Evolutionary conservation across 2,113 vertebrate genomes (phyloP), one percentile per base, ranked within the genome.

Genomic region (Oreochromis niloticus): DNA sequence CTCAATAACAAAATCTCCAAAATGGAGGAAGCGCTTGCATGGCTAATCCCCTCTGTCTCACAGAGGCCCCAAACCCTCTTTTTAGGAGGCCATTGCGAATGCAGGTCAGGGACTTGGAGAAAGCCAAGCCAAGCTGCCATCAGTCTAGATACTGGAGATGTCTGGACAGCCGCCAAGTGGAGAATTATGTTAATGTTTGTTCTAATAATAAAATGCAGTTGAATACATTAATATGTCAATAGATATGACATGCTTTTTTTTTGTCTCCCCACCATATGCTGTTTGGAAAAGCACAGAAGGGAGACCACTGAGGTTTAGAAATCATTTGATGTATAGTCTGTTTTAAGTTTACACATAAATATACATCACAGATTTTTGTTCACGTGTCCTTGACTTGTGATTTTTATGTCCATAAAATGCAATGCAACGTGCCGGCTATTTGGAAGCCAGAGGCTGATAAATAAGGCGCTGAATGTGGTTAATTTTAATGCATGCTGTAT

Each of bases 181-280:
- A 89, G 86, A 94, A 94, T 95, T 94, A 96, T 95, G 94, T 89
- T 90, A 94, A 95, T 94, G 93, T 95, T 95, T 94, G 90, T 93
- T 93, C 90, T 92, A 94, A 94, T 96, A 92, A 93, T 95, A 95
- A 93, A 95, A 95, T 88, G 83, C 71, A 92, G 82, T 88, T 59
- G 87, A 95, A 94, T 89, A 93, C 83, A 89, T 94, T 91, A 94
- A 93, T 93, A 90, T 89, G 85, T 89, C 81, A 93, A 83, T 86
- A 87, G 88, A 95, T 85, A 56, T 85, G 63, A 73, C 59, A 48
- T 57, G 17, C 2, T 88, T 16, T 90, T 50, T 22, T 22, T 22
- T 22, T 17, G 41, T 48, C 41, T 46, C 13, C 22, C 41, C 59
- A 73, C 90, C 89, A 89, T 91, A 93, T 94, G 93, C 81, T 93